Conservation (phyloP, 1,140 invertebrate genomes). For the Magallana angulata region DNA sequence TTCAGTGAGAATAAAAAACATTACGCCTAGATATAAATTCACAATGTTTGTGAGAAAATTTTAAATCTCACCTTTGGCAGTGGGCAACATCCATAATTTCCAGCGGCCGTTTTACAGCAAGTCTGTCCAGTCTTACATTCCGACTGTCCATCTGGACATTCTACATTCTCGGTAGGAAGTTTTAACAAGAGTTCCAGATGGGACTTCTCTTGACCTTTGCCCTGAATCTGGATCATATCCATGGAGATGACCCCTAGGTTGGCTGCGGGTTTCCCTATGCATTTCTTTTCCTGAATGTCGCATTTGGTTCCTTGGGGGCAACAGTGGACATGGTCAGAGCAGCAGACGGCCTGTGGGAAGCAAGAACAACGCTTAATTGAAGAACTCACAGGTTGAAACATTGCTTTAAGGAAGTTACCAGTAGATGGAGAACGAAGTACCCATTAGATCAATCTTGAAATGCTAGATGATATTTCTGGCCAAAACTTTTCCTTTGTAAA, state of each 20-base stretch:
- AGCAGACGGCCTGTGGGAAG: constrained; percentile 65
- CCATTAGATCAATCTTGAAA: no score
- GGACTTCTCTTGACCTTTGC: neutral
- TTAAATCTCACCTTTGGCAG: constrained; percentile 53
- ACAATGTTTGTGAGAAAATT: no score
- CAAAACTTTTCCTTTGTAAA: no score
- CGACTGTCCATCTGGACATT: constrained; percentile 50
- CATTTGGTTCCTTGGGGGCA: constrained; percentile 66
- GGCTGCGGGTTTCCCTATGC: constrained; percentile 16
- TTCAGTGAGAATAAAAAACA: no score
- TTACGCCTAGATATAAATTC: no score
- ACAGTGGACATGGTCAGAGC: constrained; percentile 67
- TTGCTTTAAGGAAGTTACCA: no score
- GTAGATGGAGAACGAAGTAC: no score
- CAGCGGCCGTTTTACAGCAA: constrained; percentile 58
- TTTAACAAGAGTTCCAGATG: neutral
- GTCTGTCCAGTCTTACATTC: constrained; percentile 55
- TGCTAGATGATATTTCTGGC: no score
- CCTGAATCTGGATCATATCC: constrained; percentile 3
- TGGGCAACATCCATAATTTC: constrained; percentile 64
- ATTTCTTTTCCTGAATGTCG: constrained; percentile 54
- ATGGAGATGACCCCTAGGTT: constrained; percentile 31
- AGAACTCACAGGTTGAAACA: no score
- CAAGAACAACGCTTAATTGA: neutral
- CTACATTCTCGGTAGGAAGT: constrained; percentile 46